Conservation (phyloP, 2,888 invertebrate species). For the Sinohyriopsis cumingii region DNA sequence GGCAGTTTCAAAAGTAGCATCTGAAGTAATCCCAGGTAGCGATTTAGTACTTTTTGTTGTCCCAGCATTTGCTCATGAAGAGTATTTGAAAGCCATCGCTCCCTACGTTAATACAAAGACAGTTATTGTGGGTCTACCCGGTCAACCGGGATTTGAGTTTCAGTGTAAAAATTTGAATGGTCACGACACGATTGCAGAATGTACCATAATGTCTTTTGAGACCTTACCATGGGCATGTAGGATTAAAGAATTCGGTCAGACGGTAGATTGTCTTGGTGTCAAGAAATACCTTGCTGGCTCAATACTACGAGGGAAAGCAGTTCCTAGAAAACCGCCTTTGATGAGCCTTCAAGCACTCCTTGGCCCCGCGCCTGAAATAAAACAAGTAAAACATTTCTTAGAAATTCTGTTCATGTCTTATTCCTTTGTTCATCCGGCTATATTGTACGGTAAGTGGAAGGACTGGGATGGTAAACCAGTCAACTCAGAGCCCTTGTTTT, state of each 20-base stretch:
- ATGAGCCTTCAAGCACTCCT: slow-evolving; percentile 47
- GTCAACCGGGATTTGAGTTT: slow-evolving; percentile 62
- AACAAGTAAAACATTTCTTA: slow-evolving; percentile 43
- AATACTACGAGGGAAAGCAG: slow-evolving; percentile 41
- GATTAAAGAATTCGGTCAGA: slow-evolving; percentile 51
- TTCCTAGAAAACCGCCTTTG: slow-evolving; percentile 42
- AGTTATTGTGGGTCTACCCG: slow-evolving; percentile 57
- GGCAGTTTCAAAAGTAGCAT: slow-evolving; percentile 46
- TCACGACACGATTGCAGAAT: slow-evolving; percentile 21
- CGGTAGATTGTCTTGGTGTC: slow-evolving; percentile 40
- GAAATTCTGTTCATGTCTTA: slow-evolving; percentile 49
- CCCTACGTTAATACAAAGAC: slow-evolving; percentile 49
- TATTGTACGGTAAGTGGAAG: slow-evolving; percentile 55
- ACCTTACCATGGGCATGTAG: slow-evolving; percentile 57
- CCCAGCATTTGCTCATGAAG: slow-evolving; percentile 56
- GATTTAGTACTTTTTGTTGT: slow-evolving; percentile 55
- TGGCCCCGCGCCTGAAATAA: slow-evolving; percentile 43
- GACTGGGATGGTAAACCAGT: slow-evolving; percentile 53
- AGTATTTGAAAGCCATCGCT: slow-evolving; percentile 53
- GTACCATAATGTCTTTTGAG: slow-evolving; percentile 56
- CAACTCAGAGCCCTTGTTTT: slow-evolving; percentile 43
- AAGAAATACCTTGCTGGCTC: slow-evolving; percentile 42
- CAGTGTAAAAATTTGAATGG: slow-evolving; percentile 49
- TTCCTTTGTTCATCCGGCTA: slow-evolving; percentile 49
- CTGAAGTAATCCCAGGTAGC: slow-evolving; percentile 44